Conservation (phyloP, 2,113 vertebrate genomes). For the Falco punctatus region DNA sequence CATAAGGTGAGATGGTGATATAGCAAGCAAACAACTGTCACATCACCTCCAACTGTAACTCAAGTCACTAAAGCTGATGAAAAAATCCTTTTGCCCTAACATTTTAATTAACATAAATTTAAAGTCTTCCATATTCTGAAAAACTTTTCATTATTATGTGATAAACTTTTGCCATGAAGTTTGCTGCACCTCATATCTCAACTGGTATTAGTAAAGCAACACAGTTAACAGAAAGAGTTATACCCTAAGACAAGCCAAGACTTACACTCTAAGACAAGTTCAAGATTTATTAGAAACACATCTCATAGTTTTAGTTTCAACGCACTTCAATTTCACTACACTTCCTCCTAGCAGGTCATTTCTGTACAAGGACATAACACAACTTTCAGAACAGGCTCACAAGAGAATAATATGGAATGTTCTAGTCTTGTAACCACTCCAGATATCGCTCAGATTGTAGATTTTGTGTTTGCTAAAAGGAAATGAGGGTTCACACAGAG, state of each 20-base stretch:
- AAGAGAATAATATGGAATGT: neutral
- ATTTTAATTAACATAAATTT: neutral
- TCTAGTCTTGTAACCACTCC: neutral
- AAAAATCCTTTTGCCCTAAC: neutral
- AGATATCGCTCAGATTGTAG: neutral
- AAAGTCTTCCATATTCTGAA: neutral
- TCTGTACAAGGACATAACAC: neutral
- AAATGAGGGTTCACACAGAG: neutral
- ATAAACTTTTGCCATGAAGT: neutral
- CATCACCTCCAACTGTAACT: neutral
- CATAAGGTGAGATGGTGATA: rapidly evolving
- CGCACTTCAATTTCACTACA: neutral
- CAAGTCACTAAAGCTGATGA: neutral
- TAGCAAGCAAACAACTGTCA: neutral
- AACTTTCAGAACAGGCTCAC: neutral
- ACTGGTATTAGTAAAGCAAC: neutral
- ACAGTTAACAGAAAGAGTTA: neutral
- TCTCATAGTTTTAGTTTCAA: neutral
- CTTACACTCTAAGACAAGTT: neutral
- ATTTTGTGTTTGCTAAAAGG: neutral
- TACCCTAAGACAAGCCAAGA: neutral
- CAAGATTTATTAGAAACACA: neutral
- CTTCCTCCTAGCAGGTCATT: neutral
- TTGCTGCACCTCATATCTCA: neutral
- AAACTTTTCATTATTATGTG: neutral